These are phyloP conservation scores for Sebastes taczanowskii DNA, from an alignment of 2,797 vertebrate genomes.

Conservation along the genomic window DNA sequence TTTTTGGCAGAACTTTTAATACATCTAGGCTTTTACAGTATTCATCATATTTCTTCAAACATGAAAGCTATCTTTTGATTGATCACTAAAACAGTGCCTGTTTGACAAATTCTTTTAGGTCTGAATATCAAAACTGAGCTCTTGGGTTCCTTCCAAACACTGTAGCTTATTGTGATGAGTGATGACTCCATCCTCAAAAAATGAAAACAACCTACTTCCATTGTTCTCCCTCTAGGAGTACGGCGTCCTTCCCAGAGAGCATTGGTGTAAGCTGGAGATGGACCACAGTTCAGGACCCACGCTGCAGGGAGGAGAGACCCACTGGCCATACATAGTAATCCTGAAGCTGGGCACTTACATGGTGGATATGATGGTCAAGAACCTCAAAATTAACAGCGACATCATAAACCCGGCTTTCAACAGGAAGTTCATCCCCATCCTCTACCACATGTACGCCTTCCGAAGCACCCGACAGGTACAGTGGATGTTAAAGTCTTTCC, in stretches of 20 bases:
- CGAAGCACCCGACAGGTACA: slow-evolving; percentile 88
- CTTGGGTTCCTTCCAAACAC: not conserved
- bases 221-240: slow-evolving; percentile 66
- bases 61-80: not conserved
- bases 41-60: not conserved
- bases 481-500: not conserved
- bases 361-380: slow-evolving; percentile 89
- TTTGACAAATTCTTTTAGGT: not conserved
- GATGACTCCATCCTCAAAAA: not conserved
- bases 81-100: not conserved
- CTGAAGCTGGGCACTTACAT: slow-evolving; percentile 89
- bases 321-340: slow-evolving; percentile 84
- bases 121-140: not conserved
- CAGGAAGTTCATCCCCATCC: slow-evolving; percentile 83
- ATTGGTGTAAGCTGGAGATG: slow-evolving; percentile 85
- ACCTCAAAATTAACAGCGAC: slow-evolving; percentile 85
- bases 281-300: slow-evolving; percentile 77
- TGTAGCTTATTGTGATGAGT: not conserved
- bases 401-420: slow-evolving; percentile 67
- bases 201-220: not conserved
- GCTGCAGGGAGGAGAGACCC: slow-evolving; percentile 65
- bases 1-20: not conserved
- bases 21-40: not conserved
- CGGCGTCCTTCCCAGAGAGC: slow-evolving; percentile 84
- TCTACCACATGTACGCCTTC: slow-evolving; percentile 97